These are phyloP conservation scores for Himalopsyche tibetana DNA, from an alignment of 2,888 invertebrate genomes.

Conservation along the genomic window DNA sequence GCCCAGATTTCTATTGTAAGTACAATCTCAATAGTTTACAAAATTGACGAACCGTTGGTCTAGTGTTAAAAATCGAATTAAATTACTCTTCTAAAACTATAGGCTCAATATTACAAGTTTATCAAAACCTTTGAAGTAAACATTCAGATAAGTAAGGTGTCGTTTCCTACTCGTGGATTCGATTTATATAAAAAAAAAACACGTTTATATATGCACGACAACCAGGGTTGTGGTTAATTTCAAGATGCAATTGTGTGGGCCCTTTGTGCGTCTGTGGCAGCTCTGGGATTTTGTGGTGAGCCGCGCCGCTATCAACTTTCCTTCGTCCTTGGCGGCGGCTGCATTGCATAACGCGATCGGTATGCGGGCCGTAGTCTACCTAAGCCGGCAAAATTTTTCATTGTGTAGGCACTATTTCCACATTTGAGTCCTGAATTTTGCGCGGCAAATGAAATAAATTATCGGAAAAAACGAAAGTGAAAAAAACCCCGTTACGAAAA, in stretches of 20 bases:
- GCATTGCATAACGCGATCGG: slow-evolving; percentile 64
- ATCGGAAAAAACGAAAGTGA: neutral
- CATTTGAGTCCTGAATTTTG: neutral
- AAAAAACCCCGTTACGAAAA: neutral
- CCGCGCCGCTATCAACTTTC: slow-evolving; percentile 61
- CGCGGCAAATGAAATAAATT: neutral
- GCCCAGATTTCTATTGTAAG: no score
- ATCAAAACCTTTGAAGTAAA: no score
- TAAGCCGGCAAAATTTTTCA: slow-evolving; percentile 43
- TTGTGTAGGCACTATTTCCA: neutral
- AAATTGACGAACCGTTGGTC: no score
- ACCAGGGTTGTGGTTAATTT: no score
- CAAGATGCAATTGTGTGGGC: neutral
- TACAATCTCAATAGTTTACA: no score
- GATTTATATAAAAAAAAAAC: no score
- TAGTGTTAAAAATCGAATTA: no score
- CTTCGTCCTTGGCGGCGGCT: slow-evolving; percentile 63
- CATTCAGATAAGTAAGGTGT: no score
- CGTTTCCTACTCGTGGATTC: no score
- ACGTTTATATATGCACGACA: no score
- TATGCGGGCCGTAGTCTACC: slow-evolving; percentile 57
- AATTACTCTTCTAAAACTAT: no score
- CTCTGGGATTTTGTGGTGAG: slow-evolving; percentile 45
- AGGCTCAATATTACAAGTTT: no score
- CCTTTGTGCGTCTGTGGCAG: slow-evolving; percentile 44